Conservation (phyloP, 2,797 vertebrate genomes). For the Melanotaenia trifasciata region DNA sequence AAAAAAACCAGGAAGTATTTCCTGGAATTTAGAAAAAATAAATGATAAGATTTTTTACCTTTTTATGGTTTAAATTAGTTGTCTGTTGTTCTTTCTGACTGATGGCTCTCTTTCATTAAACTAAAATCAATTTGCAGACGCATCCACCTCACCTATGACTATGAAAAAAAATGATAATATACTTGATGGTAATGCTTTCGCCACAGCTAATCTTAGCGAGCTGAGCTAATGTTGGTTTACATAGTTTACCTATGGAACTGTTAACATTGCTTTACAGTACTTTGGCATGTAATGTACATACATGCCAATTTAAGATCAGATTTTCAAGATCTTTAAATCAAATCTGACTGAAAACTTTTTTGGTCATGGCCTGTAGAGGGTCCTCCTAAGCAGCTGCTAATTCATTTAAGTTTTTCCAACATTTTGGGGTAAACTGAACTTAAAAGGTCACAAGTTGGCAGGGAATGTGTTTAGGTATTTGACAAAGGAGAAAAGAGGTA, state of each 20-base stretch:
- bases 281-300: neutral
- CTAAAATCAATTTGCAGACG: neutral
- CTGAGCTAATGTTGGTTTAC: too few relatives aligned
- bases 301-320: neutral
- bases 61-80: neutral
- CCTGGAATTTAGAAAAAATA: neutral
- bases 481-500: neutral
- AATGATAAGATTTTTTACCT: neutral
- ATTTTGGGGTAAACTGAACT: neutral
- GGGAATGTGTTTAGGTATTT: neutral
- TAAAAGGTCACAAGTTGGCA: neutral
- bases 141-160: neutral
- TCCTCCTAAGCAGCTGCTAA: neutral
- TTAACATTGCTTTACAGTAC: neutral
- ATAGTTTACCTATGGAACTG: too few relatives aligned
- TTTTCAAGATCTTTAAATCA: too few relatives aligned
- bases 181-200: neutral
- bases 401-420: neutral
- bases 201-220: too few relatives aligned
- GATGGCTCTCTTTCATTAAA: neutral
- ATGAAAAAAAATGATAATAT: too few relatives aligned
- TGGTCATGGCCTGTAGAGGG: too few relatives aligned
- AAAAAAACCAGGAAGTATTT: neutral
- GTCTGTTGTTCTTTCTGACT: neutral
- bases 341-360: too few relatives aligned